Percentiles rank a stretch among this genome's conserved stretches.
Conservation (phyloP, 2,797 vertebrate species). For the Acipenser ruthenus region DNA sequence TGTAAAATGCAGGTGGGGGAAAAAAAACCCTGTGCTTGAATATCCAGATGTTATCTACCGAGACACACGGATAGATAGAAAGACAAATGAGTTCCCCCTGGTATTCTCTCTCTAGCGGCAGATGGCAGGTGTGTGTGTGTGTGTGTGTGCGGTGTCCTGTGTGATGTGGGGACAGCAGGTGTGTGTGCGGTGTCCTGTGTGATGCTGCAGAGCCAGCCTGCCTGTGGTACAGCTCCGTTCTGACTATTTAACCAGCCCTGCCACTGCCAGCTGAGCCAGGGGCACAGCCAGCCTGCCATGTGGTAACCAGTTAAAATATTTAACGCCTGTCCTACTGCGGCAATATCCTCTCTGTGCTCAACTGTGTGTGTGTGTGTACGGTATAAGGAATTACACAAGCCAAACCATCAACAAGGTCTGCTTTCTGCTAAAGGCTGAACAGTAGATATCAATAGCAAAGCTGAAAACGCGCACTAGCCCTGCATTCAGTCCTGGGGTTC, state of each 20-base stretch:
- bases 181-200: slow-evolving; percentile 5
- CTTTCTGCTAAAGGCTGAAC: not conserved
- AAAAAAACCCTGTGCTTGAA: too few species aligned
- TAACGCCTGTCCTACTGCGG: not conserved
- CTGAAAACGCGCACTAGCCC: not conserved
- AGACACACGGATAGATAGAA: too few species aligned
- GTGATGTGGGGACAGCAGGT: too few species aligned
- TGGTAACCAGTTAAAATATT: not conserved
- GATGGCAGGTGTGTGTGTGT: slow-evolving; percentile 10
- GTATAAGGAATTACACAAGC: not conserved
- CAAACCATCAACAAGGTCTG: too few species aligned
- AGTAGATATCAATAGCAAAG: not conserved
- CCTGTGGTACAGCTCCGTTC: slow-evolving; percentile 4
- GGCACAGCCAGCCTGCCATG: not conserved
- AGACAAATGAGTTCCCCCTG: not conserved
- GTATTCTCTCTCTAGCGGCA: not conserved
- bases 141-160: not conserved
- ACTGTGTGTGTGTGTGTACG: not conserved
- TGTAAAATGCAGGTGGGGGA: too few species aligned
- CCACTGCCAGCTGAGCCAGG: not conserved
- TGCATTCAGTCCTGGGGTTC: too few species aligned
- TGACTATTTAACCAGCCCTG: slow-evolving; percentile 9
- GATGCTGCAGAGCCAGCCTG: not conserved
- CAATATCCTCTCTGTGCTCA: not conserved
- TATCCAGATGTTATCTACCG: too few species aligned